Conservation (phyloP, 2,797 vertebrate genomes). For the Coilia nasus region DNA sequence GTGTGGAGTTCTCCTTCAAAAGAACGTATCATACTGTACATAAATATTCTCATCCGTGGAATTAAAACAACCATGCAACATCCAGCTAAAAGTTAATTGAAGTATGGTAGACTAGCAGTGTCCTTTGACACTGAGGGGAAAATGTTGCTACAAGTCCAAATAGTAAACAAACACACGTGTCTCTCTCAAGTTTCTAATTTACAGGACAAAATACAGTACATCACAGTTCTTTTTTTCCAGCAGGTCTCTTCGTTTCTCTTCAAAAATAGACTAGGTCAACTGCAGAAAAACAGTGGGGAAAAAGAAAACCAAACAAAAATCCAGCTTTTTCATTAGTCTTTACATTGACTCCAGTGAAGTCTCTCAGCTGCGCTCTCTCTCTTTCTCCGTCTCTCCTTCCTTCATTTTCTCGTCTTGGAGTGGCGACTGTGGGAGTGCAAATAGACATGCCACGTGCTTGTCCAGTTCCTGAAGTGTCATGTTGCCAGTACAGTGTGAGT, state of each 20-base stretch:
- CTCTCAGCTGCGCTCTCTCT: background rate
- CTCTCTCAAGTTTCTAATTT: conserved; percentile 59
- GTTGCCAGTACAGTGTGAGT: conserved; percentile 10
- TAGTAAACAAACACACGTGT: conserved; percentile 64
- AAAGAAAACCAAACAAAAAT: conserved; percentile 36
- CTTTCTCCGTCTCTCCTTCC: background rate
- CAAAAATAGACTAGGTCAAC: conserved; percentile 66
- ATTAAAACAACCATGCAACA: conserved; percentile 67
- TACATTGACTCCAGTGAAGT: conserved; percentile 4
- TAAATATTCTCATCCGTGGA: conserved; percentile 42
- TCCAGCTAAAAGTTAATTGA: conserved; percentile 43
- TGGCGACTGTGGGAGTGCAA: conserved; percentile 31
- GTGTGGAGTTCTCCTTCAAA: conserved; percentile 48
- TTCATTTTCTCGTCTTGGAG: conserved; percentile 16
- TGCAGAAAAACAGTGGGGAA: conserved; percentile 44
- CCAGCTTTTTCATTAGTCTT: conserved; percentile 25
- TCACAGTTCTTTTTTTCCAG: conserved; percentile 61
- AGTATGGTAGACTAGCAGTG: conserved; percentile 56
- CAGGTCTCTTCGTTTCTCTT: conserved; percentile 64
- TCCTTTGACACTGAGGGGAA: conserved; percentile 37
- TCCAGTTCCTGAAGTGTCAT: conserved; percentile 22
- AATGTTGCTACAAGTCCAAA: conserved; percentile 35
- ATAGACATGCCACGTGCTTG: conserved; percentile 26
- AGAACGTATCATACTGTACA: conserved; percentile 19
- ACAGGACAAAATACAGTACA: conserved; percentile 63